Conservation (phyloP, 1,140 invertebrate genomes). For the Drosophila rufa region DNA sequence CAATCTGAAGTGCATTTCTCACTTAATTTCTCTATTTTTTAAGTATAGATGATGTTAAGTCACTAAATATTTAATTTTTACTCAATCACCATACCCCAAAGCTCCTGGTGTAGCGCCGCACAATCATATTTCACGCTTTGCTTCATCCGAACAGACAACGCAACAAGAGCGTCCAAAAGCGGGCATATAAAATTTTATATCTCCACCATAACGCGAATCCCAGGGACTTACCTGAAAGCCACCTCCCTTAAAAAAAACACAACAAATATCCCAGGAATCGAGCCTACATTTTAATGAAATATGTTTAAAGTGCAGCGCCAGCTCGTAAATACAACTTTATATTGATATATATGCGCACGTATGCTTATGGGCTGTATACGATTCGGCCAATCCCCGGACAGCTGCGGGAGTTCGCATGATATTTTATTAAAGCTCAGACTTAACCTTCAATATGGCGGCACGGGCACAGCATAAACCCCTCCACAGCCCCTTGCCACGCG, state of each 20-base stretch:
- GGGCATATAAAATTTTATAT: constrained; percentile 68
- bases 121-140: constrained; percentile 82
- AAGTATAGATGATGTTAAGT: no score
- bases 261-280: constrained; percentile 29
- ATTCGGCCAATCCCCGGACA: constrained; percentile 48
- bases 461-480: constrained; percentile 43
- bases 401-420: constrained; percentile 63
- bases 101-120: constrained; percentile 36
- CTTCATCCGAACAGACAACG: constrained; percentile 61
- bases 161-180: constrained; percentile 45
- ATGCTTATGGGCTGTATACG: constrained; percentile 37
- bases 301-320: constrained; percentile 63
- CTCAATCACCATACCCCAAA: constrained; percentile 8
- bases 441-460: constrained; percentile 62
- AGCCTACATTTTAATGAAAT: constrained; percentile 77
- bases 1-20: neutral
- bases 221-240: constrained; percentile 38
- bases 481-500: constrained; percentile 9
- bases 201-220: constrained; percentile 45
- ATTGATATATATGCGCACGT: constrained; percentile 36
- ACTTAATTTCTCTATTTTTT: neutral
- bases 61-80: no score
- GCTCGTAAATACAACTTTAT: constrained; percentile 58
- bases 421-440: constrained; percentile 74
- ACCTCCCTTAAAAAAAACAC: constrained; percentile 5